Evolutionary conservation across 2,113 vertebrate species (phyloP), one percentile per base, ranked within the genome.

Genomic region (Cyrtonyx montezumae): DNA sequence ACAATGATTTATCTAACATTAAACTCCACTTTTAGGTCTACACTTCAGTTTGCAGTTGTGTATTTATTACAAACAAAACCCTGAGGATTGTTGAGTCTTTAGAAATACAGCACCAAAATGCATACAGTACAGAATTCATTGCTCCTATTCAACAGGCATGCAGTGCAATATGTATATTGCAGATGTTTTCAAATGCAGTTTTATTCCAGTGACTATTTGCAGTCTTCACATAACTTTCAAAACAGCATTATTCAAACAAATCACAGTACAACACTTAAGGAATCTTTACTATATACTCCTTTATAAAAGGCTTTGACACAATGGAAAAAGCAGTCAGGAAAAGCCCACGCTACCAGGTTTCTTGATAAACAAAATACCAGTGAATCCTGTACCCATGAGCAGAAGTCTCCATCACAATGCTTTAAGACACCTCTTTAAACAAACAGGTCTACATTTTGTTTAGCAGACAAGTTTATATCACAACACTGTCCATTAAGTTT

Each of bases 241-340:
- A 97, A 97, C 90, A 97, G 93, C 58, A 79, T 90, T 94, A 94
- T 76, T 95, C 84, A 79, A 95, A 90, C 75, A 37, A 80, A 94
- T 93, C 94, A 97, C 95, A 98, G 91, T 95, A 97, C 90, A 94
- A 62, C 46, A 80, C 51, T 84, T 89, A 62, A 78, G 84, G 74
- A 94, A 63, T 95, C 79, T 95, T 93, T 89, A 97, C 76, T 96
- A 97, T 94, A 96, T 79, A 88, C 63, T 94, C 97, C 97, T 98
- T 98, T 97, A 97, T 97, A 97, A 98, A 98, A 98, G 96, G 96
- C 87, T 97, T 95, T 93, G 95, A 91, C 95, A 96, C 91, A 95
- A 40, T 74, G 96, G 76, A 94, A 96, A 91, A 87, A 37, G 95
- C 93, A 94, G 84, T 92, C 94, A 92, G 90, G 76, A 93, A 93